phyloP scores from a whole-genome alignment of 2,888 invertebrate species.

The Heteromyza rotundicornis region DNA sequence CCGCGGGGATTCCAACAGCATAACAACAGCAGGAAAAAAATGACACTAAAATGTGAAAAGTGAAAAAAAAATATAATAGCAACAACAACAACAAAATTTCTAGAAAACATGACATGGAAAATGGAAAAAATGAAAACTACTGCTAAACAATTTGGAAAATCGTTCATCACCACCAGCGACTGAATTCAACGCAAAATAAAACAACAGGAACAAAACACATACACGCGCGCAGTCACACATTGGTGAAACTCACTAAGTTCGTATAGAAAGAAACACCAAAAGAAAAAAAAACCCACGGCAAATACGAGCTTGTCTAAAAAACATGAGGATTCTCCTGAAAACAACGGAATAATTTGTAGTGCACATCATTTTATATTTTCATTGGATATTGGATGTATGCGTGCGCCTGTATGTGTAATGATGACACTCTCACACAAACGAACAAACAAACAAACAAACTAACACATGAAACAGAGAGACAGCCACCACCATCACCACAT shows the following conservation, averaged over 20 bases:
- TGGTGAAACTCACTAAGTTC: no score
- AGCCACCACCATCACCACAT: no score
- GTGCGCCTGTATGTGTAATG: no score
- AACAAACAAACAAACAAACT: no score
- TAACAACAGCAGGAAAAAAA: not conserved
- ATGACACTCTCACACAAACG: no score
- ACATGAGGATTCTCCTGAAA: no score
- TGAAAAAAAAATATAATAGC: no score
- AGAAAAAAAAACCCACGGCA: not conserved
- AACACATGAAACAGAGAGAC: no score
- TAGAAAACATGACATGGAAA: not conserved
- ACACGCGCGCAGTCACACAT: not conserved
- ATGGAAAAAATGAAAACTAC: not conserved
- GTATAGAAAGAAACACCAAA: not conserved
- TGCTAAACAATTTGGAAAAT: slow-evolving; percentile 4
- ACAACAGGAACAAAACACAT: not conserved
- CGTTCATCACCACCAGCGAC: not conserved
- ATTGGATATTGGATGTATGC: no score
- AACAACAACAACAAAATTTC: not conserved
- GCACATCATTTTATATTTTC: no score
- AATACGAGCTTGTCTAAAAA: no score
- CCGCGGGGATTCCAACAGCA: not conserved
- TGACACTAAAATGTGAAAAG: not conserved
- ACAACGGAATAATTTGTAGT: no score
- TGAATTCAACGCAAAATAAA: not conserved